These are phyloP conservation scores for Drosophila nr. medialis DNA, from an alignment of 2,888 invertebrate species.

Conservation along the genomic window DNA sequence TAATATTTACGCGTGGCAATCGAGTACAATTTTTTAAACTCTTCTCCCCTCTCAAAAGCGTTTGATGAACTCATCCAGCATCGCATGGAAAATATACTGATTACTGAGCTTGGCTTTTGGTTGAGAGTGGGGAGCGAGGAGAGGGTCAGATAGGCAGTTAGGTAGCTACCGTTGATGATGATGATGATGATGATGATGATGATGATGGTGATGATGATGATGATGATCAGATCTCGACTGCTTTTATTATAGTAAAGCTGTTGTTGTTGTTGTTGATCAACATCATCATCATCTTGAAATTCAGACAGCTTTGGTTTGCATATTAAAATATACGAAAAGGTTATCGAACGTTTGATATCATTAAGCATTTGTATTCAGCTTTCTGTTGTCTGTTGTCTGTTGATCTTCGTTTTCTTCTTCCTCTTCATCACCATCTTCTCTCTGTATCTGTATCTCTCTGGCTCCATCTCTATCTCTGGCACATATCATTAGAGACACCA, in stretches of 20 bases:
- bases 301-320: conserved; percentile 62
- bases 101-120: conserved; percentile 13
- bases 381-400: conserved; percentile 27
- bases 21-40: conserved; percentile 55
- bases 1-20: conserved; percentile 47
- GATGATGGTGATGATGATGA: too few relatives aligned
- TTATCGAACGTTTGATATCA: conserved; percentile 83
- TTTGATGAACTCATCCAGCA: conserved; percentile 64
- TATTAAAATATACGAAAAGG: conserved; percentile 77
- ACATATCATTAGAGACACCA: conserved; percentile 61
- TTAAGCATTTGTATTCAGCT: conserved; percentile 71
- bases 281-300: conserved; percentile 36
- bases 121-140: background rate
- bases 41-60: conserved; percentile 48
- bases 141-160: conserved; percentile 21
- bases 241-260: conserved; percentile 41
- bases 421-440: background rate
- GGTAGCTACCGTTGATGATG: conserved; percentile 63
- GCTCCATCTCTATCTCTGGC: conserved; percentile 27
- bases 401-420: background rate
- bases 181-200: too few relatives aligned
- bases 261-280: conserved; percentile 25
- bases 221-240: conserved; percentile 46
- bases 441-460: conserved; percentile 1
- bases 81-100: conserved; percentile 33